These are phyloP conservation scores for Crotophaga sulcirostris DNA, from an alignment of 2,113 vertebrate genomes.

Conservation along the genomic window DNA sequence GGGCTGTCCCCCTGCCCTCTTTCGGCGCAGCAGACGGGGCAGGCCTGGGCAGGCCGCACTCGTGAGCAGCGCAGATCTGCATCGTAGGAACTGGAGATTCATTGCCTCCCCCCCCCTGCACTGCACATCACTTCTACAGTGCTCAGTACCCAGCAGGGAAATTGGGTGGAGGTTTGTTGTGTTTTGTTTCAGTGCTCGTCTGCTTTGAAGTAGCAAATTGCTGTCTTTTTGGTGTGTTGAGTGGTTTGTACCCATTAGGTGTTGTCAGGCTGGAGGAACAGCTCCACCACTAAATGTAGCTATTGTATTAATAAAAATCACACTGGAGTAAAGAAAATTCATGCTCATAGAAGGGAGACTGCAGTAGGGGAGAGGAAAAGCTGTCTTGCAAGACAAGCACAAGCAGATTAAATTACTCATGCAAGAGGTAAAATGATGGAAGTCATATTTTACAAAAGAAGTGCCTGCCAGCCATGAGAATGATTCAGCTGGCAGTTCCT, in stretches of 20 bases:
- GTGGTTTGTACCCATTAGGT: not conserved
- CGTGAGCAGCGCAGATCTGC: not conserved
- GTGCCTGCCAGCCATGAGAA: not conserved
- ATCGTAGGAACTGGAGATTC: fast-evolving
- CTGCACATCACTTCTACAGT: not conserved
- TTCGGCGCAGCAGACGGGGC: fast-evolving
- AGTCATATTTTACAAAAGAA: not conserved
- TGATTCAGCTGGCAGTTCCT: not conserved
- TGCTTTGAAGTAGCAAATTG: not conserved
- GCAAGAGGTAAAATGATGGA: not conserved
- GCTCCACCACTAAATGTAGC: not conserved
- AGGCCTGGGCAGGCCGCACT: too few relatives aligned
- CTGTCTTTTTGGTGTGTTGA: not conserved
- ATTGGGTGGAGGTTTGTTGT: not conserved
- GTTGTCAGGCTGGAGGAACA: not conserved
- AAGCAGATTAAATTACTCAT: not conserved
- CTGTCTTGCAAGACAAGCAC: not conserved
- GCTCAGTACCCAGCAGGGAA: not conserved
- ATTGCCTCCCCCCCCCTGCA: fast-evolving
- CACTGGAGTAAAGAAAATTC: not conserved
- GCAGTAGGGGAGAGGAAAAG: not conserved
- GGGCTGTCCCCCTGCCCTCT: too few relatives aligned
- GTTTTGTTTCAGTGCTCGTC: not conserved
- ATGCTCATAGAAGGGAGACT: not conserved
- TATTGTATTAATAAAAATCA: not conserved